A percentile compares a stretch with the other conserved stretches of the same genome.
Evolutionary conservation across 2,888 invertebrate genomes (phyloP).

Genomic region (Drosophila ustulata): DNA sequence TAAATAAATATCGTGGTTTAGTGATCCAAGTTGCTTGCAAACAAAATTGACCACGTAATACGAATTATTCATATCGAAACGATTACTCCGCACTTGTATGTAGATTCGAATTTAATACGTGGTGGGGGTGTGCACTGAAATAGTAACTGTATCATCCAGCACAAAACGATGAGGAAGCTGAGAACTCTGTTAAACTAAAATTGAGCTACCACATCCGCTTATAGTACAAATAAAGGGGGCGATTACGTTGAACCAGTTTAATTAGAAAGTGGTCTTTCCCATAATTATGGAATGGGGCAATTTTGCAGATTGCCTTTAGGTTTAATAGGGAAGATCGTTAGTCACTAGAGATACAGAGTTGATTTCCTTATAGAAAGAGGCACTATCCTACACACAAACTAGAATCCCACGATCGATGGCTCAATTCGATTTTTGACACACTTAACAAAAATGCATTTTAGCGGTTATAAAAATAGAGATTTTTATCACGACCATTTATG

Average conservation of each 20-base stretch:
- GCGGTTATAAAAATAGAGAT: neutral
- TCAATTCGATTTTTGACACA: too few species aligned
- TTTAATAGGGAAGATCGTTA: neutral
- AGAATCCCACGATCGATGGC: too few species aligned
- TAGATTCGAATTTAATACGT: neutral
- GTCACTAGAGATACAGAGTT: too few species aligned
- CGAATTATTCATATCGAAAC: conserved; percentile 48
- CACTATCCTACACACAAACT: too few species aligned
- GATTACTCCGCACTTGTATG: conserved; percentile 26
- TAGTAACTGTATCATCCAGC: conserved; percentile 4
- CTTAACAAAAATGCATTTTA: too few species aligned
- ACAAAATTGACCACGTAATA: conserved; percentile 22
- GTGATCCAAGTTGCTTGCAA: conserved; percentile 14
- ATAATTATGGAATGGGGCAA: too few species aligned
- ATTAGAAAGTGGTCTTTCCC: conserved; percentile 1
- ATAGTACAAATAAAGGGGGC: neutral
- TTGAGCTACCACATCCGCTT: conserved; percentile 36
- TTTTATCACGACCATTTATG: neutral
- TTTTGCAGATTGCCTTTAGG: too few species aligned
- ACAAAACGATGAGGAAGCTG: conserved; percentile 6
- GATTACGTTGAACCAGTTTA: conserved; percentile 52
- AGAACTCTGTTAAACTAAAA: conserved; percentile 63
- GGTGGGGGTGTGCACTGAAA: conserved; percentile 38
- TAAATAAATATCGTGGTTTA: conserved; percentile 24
- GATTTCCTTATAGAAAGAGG: too few species aligned